A percentile compares a stretch with the other conserved stretches of the same genome.
phyloP scores from a whole-genome alignment of 2,113 vertebrate species.

The Megalops atlanticus region DNA sequence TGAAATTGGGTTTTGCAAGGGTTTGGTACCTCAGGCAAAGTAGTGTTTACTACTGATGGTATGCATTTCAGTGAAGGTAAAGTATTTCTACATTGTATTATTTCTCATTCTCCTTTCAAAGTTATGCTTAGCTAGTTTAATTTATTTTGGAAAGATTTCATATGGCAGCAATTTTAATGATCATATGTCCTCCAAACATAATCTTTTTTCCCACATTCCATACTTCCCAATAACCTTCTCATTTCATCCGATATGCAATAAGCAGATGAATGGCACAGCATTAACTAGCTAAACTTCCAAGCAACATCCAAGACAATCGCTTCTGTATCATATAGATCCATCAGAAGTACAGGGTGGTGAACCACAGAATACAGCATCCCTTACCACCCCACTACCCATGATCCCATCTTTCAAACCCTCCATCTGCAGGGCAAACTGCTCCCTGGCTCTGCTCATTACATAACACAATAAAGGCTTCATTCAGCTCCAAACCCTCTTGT shows the following conservation, averaged over 20 bases:
- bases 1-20: background rate
- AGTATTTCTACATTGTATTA: background rate
- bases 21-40: background rate
- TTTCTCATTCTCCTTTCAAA: background rate
- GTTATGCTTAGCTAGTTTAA: background rate
- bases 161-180: background rate
- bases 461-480: conserved; percentile 56
- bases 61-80: background rate
- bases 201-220: background rate
- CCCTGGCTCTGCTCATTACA: conserved; percentile 45
- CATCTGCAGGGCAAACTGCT: background rate
- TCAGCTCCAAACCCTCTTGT: conserved; percentile 43
- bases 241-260: background rate
- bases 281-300: background rate
- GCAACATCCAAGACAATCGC: background rate
- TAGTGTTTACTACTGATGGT: background rate
- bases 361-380: background rate
- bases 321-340: background rate
- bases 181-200: too few relatives aligned
- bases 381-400: conserved; percentile 37
- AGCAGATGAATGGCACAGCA: background rate
- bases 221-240: background rate
- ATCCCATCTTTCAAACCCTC: conserved; percentile 34
- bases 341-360: background rate
- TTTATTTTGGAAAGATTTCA: too few relatives aligned